Evolutionary conservation across 2,888 invertebrate species (phyloP).

Genomic region (Tuta absoluta): DNA sequence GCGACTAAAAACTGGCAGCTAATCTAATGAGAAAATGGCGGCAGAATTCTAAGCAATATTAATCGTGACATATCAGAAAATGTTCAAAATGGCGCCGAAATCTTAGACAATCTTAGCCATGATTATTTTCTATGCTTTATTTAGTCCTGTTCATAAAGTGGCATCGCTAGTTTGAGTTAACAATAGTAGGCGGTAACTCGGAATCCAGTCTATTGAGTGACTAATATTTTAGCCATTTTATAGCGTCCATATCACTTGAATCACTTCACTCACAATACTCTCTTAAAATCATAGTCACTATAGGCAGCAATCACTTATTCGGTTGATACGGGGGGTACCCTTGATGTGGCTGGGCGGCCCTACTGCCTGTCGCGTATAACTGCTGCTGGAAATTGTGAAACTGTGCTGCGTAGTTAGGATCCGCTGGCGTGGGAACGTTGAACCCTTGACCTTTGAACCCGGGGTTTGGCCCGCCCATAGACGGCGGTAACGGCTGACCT

Average conservation of each 20-base stretch:
- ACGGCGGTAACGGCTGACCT: constrained; percentile 88
- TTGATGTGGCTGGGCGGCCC: constrained; percentile 70
- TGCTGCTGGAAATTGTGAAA: constrained; percentile 98
- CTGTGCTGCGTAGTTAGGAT: constrained; percentile 96
- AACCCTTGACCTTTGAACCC: constrained; percentile 90
- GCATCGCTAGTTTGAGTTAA: too few species aligned
- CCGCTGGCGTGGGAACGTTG: constrained; percentile 91
- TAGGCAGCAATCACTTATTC: constrained; percentile 68
- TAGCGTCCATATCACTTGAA: constrained; percentile 26
- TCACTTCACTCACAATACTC: constrained; percentile 5
- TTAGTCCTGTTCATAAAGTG: too few species aligned
- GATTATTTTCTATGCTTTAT: too few species aligned
- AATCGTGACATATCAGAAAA: too few species aligned
- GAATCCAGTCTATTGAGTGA: too few species aligned
- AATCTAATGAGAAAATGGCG: too few species aligned
- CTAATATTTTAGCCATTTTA: too few species aligned
- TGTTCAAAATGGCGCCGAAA: too few species aligned
- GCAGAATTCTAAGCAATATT: too few species aligned
- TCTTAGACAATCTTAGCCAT: too few species aligned
- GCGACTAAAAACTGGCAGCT: too few species aligned
- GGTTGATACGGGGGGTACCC: constrained; percentile 75
- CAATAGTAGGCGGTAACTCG: too few species aligned
- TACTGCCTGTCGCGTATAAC: constrained; percentile 89
- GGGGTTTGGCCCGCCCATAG: constrained; percentile 85
- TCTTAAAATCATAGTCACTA: constrained; percentile 20